Evolutionary conservation across 2,888 invertebrate genomes (phyloP).

Genomic region (Drosophila pegasa): DNA sequence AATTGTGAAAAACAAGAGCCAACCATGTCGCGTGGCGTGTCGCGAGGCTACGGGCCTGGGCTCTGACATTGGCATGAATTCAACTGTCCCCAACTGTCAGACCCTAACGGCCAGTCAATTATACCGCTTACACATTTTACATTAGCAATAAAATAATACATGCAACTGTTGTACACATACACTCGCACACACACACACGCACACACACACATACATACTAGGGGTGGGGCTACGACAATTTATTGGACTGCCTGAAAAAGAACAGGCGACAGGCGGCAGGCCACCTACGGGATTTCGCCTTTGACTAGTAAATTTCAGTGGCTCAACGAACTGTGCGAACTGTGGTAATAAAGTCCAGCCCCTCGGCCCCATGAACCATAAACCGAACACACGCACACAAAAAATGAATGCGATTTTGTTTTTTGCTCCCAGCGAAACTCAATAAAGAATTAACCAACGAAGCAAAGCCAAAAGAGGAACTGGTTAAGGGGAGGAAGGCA

Average conservation of each 20-base stretch:
- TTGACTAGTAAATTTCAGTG: conserved; percentile 32
- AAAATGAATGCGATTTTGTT: conserved; percentile 38
- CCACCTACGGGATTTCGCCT: conserved; percentile 19
- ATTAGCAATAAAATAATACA: conserved; percentile 66
- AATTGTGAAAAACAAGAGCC: conserved; percentile 45
- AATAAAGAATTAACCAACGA: conserved; percentile 19
- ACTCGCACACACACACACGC: conserved; percentile 3
- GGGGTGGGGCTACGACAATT: conserved; percentile 26
- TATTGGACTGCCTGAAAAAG: conserved; percentile 32
- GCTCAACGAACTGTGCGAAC: conserved; percentile 59
- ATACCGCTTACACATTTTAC: conserved; percentile 72
- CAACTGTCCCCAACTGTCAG: conserved; percentile 12
- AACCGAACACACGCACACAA: conserved; percentile 15
- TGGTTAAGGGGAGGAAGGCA: conserved; percentile 10
- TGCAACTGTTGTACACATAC: conserved; percentile 33
- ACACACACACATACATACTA: not conserved
- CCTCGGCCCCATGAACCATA: conserved; percentile 39
- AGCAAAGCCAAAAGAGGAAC: conserved; percentile 7
- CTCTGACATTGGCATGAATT: conserved; percentile 15
- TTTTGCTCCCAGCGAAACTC: conserved; percentile 41
- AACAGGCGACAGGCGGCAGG: conserved; percentile 4
- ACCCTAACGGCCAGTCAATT: conserved; percentile 62
- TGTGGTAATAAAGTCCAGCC: conserved; percentile 63
- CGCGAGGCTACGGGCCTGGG: conserved; percentile 8
- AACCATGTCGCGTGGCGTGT: conserved; percentile 49